Percentiles rank a stretch among this genome's conserved stretches.
These are phyloP conservation scores for Cariama cristata DNA, from an alignment of 2,113 vertebrate genomes.

Conservation along the genomic window DNA sequence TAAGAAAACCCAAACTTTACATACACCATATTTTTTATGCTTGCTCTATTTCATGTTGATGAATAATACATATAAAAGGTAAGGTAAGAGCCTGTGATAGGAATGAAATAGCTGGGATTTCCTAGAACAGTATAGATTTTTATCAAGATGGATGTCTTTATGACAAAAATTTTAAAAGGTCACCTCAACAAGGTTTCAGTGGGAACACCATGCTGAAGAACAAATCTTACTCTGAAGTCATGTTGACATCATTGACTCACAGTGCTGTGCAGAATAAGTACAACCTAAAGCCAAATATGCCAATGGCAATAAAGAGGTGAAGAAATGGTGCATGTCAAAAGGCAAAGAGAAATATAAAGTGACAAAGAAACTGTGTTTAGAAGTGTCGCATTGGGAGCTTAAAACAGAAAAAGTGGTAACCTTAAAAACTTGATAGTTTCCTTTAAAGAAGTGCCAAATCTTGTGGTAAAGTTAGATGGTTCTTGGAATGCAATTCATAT, in stretches of 20 bases:
- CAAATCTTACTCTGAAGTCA: neutral
- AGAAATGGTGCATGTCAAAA: neutral
- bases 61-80: neutral
- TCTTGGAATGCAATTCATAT: slow-evolving; percentile 7
- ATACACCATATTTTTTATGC: neutral
- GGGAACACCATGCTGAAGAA: neutral
- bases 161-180: neutral
- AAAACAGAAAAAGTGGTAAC: neutral
- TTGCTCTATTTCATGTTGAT: neutral
- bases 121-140: neutral
- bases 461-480: neutral
- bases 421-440: neutral
- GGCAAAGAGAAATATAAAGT: neutral
- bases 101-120: neutral
- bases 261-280: neutral
- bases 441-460: neutral
- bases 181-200: neutral
- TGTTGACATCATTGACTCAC: neutral
- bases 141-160: neutral
- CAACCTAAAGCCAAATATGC: neutral
- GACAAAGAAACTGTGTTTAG: neutral
- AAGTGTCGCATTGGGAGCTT: neutral
- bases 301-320: neutral
- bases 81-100: neutral
- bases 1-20: neutral